Evolutionary conservation across 1,140 invertebrate genomes (phyloP), one percentile per base, ranked within the genome.

Genomic region (Antheraea mylitta): DNA sequence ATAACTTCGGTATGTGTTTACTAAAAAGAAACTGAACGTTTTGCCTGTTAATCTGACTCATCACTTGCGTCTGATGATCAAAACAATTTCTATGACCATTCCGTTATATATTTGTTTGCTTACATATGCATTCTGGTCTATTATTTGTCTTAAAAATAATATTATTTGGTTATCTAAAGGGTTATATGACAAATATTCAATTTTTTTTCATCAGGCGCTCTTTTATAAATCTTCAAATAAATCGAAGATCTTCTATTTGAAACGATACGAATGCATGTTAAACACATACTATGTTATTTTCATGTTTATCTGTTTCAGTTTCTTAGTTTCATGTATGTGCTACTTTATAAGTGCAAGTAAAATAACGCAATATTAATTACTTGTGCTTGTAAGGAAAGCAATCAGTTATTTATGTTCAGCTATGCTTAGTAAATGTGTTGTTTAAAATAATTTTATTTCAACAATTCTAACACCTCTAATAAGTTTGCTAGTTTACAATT

Each of bases 1-100:
- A 93, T 83, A 93, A 93, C 80, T 93, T 93, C 78, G 92, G 92
- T 93, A 93, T 89, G 91, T 93, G 80, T 84, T 76, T 80, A 74
- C 45, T 53, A 53, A 53, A 68, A 73, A 67, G 67, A 67, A 76
- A 72, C 48, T 72, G 64, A 71, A 75, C 18, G 60, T 58, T 72
- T 72, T 66, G 66, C 64, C 63, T 69, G 71, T 70, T 72, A 62
- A 42, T 71, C 58, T 66, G 66, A 69, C 45, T 16, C 16, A 53
- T 53, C 6, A 74, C 63, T 71, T 69, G 75, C 75, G 73, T 77
- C 77, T 79, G 77, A 77, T 81, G 77, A 76, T 76, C 69, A 71
- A 70, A 38, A 53, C 11, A 13, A 9, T 53, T 53, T 53, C 16
- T 6, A 53, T 53, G 45, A 53, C 13, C 7, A 48, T 48, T 48